Percentiles rank a stretch among this genome's conserved stretches.
These are phyloP conservation scores for Drepana arcuata DNA, from an alignment of 1,140 invertebrate genomes.

Conservation along the genomic window DNA sequence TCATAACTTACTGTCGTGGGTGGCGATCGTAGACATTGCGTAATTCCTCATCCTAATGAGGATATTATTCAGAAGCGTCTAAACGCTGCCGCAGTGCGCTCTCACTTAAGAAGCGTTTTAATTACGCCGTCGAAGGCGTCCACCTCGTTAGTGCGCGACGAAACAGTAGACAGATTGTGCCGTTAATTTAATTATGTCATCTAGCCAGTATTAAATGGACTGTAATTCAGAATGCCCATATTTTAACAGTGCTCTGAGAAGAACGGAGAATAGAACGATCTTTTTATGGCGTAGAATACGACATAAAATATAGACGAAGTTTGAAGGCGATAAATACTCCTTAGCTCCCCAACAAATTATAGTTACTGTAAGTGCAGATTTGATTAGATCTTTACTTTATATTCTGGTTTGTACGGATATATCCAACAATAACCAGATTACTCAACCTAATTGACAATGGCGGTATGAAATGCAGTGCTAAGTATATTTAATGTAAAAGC, in stretches of 20 bases:
- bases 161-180: conserved; percentile 25
- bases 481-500: no score
- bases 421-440: no score
- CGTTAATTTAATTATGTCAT: conserved; percentile 17
- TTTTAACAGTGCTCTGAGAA: background rate
- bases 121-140: conserved; percentile 22
- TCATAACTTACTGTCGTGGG: conserved; percentile 58
- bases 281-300: no score
- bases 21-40: conserved; percentile 40
- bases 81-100: conserved; percentile 23
- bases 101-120: conserved; percentile 29
- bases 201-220: conserved; percentile 9
- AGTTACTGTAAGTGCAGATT: background rate
- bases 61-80: conserved; percentile 50
- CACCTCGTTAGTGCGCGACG: conserved; percentile 22
- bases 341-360: background rate
- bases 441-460: no score
- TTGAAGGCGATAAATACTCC: background rate
- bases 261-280: no score
- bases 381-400: no score
- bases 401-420: no score
- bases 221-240: conserved; percentile 4
- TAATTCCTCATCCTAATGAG: conserved; percentile 43
- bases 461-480: no score
- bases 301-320: background rate